Evolutionary conservation across 92 coral and sea anemone genomes (phyloP), one percentile per base, ranked within the genome.

Genomic region (Ricordea florida): DNA sequence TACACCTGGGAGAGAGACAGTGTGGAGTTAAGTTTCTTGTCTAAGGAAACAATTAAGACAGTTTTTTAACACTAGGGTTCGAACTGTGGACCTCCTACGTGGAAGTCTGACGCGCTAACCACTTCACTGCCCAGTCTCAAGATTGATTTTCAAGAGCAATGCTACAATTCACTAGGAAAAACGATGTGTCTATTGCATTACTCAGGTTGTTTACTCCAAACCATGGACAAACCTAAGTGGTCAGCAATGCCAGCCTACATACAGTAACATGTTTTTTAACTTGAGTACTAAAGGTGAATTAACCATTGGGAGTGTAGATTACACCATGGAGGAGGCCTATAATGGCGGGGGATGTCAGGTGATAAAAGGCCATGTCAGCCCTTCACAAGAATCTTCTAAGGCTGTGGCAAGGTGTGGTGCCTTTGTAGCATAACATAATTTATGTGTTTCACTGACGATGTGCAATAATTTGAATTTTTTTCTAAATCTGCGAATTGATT

Each of bases 221-320:
- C 90, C 96, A 0, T 94, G 98, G 98, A 88, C 97, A 29, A 90
- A 94, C 75, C 82, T 94, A 11, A 84, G 98, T 66, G 89, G 96
- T 10, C 98, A 94, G 35, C 97, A 94, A 70, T 34, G 67, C 0
- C 98, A 94, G 33, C 94, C 94, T 10, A 62, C 96, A 43, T 92
- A 77, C 72, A 79, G 32, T 57, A 76, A 92, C 45, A 80, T 89
- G 9, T 88, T 94, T 72, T 94, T 84, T 57, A 94, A 90, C 75
- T 74, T 94, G 67, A 93, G 96, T 35, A 62, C 87, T 43, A 71
- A 84, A 81, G 84, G 85, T 16, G 98, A 91, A 32, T 37, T 91
- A 13, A 74, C 60, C 0, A 74, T 91, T 66, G 88, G 78, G 20
- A 55, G 72, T 57, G 93, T 91, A 36, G 86, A 69, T 11, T 82